Evolutionary conservation across 2,113 vertebrate species (phyloP), one percentile per base, ranked within the genome.

Genomic region (Charina bottae): DNA sequence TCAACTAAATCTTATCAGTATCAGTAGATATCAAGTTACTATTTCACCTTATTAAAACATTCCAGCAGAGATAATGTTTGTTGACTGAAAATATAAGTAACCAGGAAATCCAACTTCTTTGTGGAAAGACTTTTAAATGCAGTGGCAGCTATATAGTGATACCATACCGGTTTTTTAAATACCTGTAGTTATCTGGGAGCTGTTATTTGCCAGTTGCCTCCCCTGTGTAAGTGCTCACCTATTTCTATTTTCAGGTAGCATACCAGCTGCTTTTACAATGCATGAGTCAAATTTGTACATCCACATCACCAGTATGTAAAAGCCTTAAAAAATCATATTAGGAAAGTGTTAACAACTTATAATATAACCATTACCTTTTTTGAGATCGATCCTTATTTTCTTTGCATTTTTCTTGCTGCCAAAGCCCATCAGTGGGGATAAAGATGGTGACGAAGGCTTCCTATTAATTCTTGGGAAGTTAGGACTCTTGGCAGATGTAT

Each of bases 371-470:
- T 97, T 96, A 99, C 99, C 99, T 98, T 99, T 99, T 96, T 98
- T 99, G 87, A 99, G 97, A 94, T 99, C 99, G 87, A 99, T 99
- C 96, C 98, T 98, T 94, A 99, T 97, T 96, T 97, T 98, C 91
- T 98, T 98, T 92, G 98, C 98, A 96, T 97, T 98, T 96, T 97
- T 99, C 95, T 98, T 99, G 97, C 95, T 98, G 95, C 98, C 96
- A 59, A 98, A 97, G 62, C 96, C 97, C 96, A 98, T 97, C 78
- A 99, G 95, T 58, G 97, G 98, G 42, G 98, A 98, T 28, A 98
- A 94, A 0, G 98, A 97, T 8, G 98, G 98, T 42, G 97, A 98
- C 0, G 98, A 97, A 0, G 96, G 94, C 92, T 98, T 98, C 95
- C 97, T 98, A 92, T 95, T 95, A 21, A 96, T 94, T 59, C 96